Evolutionary conservation across 2,113 vertebrate genomes (phyloP), one percentile per base, ranked within the genome.

Genomic region (Psammodynastes pulverulentus): DNA sequence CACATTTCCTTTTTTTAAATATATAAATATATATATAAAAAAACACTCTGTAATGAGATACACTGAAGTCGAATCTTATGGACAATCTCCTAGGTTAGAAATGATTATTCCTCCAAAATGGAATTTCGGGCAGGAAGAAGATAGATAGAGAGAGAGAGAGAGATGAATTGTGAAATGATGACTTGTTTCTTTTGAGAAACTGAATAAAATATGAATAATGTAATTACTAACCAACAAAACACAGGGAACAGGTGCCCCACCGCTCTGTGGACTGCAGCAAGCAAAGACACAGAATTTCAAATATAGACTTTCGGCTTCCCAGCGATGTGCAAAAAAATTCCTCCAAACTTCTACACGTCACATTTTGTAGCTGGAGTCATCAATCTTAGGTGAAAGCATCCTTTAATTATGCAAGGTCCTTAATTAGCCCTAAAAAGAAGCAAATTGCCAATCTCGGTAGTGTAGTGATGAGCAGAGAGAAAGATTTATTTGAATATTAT

Each of bases 201-300:
- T 96, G 95, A 97, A 96, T 96, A 97, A 97, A 96, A 97, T 96
- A 97, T 96, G 97, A 96, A 95, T 94, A 96, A 93, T 84, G 94
- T 95, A 96, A 97, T 96, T 96, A 84, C 95, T 54, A 93, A 93
- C 86, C 6, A 17, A 96, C 94, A 84, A 89, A 95, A 96, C 2
- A 62, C 93, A 86, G 94, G 0, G 2, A 67, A 88, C 2, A 67
- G 92, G 89, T 94, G 96, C 94, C 96, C 97, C 29, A 0, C 89
- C 29, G 94, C 93, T 96, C 95, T 0, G 0, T 90, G 92, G 54
- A 95, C 94, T 94, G 0, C 54, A 26, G 92, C 1, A 34, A 8
- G 89, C 49, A 2, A 88, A 56, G 95, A 93, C 90, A 4, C 0
- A 3, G 94, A 67, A 95, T 96, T 96, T 96, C 96, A 95, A 0